Conservation (phyloP, 2,888 invertebrate species). For the Apeira syringaria region DNA sequence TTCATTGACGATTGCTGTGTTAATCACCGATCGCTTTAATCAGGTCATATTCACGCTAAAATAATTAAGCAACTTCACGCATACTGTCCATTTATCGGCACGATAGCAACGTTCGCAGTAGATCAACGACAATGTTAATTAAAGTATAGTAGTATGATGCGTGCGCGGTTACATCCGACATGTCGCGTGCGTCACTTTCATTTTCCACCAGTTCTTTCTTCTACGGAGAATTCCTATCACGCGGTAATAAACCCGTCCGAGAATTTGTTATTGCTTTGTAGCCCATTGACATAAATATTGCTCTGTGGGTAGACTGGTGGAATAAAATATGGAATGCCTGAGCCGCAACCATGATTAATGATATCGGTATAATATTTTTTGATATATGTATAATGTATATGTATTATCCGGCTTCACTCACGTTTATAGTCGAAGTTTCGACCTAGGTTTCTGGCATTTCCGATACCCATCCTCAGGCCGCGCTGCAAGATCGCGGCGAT, state of each 20-base stretch:
- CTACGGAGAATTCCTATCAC: constrained; percentile 33
- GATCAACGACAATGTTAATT: constrained; percentile 23
- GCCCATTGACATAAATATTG: constrained; percentile 19
- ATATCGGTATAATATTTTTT: too few species aligned
- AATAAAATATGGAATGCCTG: constrained; percentile 2
- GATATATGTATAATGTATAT: too few species aligned
- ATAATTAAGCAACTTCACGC: constrained; percentile 1
- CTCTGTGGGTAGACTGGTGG: constrained; percentile 8
- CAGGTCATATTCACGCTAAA: constrained; percentile 1
- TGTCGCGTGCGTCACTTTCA: constrained; percentile 52
- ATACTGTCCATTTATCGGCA: constrained; percentile 7
- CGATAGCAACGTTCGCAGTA: constrained; percentile 10
- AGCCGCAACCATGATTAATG: constrained; percentile 3
- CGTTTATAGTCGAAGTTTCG: too few species aligned
- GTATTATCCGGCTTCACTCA: too few species aligned
- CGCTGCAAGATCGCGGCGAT: too few species aligned
- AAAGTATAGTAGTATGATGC: constrained; percentile 25
- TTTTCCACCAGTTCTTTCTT: constrained; percentile 45
- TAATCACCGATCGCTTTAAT: neutral
- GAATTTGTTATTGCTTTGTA: constrained; percentile 16
- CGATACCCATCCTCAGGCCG: too few species aligned
- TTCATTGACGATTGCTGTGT: constrained; percentile 2
- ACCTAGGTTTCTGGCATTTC: too few species aligned
- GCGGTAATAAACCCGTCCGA: constrained; percentile 12
- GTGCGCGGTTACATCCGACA: constrained; percentile 25